These are phyloP conservation scores for Temnothorax curvispinosus DNA, from an alignment of 1,140 invertebrate genomes.

Conservation along the genomic window DNA sequence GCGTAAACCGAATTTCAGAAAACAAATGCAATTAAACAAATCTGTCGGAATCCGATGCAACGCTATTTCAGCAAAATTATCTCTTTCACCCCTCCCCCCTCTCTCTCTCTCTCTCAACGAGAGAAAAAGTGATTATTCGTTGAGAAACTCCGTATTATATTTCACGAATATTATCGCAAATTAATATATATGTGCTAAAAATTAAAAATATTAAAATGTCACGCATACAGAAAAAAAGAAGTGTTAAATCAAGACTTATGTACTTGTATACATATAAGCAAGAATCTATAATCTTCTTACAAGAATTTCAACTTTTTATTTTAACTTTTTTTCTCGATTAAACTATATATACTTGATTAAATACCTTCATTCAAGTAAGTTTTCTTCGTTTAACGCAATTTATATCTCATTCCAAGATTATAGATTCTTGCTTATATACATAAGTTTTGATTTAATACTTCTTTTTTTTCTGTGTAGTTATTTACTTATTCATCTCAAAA, in stretches of 20 bases:
- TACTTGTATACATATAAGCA: too few species aligned
- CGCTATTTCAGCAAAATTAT: neutral
- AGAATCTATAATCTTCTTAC: too few species aligned
- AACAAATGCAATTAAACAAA: slow-evolving; percentile 30
- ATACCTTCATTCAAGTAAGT: too few species aligned
- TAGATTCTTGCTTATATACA: too few species aligned
- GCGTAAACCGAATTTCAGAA: neutral
- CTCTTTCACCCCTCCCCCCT: neutral
- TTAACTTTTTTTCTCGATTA: too few species aligned
- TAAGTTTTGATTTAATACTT: too few species aligned
- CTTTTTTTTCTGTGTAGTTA: too few species aligned
- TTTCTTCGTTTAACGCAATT: too few species aligned
- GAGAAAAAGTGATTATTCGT: neutral
- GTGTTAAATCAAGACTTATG: too few species aligned
- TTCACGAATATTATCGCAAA: neutral
- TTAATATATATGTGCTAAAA: neutral
- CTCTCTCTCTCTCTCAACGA: neutral
- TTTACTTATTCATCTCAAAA: neutral
- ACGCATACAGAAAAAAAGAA: neutral
- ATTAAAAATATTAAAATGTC: neutral
- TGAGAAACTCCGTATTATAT: neutral
- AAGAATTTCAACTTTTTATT: too few species aligned
- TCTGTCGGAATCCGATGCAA: neutral
- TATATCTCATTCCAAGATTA: too few species aligned
- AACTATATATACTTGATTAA: too few species aligned